Percentiles rank a stretch among this genome's conserved stretches.
phyloP scores from a whole-genome alignment of 2,888 invertebrate genomes.

The Cosmopolites sordidus region DNA sequence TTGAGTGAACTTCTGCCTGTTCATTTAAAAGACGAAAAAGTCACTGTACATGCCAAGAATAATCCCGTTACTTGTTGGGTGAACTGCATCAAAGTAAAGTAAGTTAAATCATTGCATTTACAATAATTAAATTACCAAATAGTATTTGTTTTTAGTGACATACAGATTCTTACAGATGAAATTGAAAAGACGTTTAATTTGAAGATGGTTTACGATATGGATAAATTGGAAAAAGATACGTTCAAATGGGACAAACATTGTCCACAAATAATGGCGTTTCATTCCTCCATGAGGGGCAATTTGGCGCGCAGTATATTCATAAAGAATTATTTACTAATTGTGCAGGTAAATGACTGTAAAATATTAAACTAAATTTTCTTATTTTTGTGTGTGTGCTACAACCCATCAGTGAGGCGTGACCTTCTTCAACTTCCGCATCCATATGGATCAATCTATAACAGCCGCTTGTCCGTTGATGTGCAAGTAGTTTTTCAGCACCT shows the following conservation, averaged over 20 bases:
- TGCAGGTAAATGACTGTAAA: constrained; percentile 59
- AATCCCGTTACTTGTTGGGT: constrained; percentile 72
- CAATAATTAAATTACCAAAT: no score
- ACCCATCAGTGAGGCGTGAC: no score
- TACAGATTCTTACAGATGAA: constrained; percentile 20
- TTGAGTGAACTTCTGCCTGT: constrained; percentile 65
- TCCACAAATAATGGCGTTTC: constrained; percentile 53
- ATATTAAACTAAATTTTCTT: no score
- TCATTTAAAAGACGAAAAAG: constrained; percentile 67
- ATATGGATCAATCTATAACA: no score
- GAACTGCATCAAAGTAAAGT: constrained; percentile 69
- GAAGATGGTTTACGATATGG: constrained; percentile 33
- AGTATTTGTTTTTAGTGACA: no score
- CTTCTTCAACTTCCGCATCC: no score
- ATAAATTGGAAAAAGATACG: constrained; percentile 32
- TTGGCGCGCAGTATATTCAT: constrained; percentile 57
- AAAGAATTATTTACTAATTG: constrained; percentile 53
- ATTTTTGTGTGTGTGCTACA: no score
- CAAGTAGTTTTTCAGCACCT: no score
- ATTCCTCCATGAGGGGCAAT: constrained; percentile 53
- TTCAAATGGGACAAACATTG: constrained; percentile 50
- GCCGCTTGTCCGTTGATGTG: no score
- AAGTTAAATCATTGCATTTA: constrained; percentile 35
- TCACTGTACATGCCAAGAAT: constrained; percentile 53
- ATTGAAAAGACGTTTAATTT: constrained; percentile 37